Evolutionary conservation across 2,113 vertebrate genomes (phyloP), one percentile per base, ranked within the genome.

Genomic region (Martes martes): DNA sequence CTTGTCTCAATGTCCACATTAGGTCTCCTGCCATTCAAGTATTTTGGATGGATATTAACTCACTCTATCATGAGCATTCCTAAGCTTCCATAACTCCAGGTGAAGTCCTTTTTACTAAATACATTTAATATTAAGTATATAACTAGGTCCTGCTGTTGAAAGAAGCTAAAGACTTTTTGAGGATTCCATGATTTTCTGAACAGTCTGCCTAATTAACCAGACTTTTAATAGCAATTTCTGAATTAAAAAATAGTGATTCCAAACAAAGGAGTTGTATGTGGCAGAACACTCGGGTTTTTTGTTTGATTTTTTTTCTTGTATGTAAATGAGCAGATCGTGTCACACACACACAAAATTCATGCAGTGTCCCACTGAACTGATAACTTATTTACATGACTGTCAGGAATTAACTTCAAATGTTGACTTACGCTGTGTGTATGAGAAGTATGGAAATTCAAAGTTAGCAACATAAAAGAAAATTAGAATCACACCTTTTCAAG

Each of bases 391-490:
- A 82, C 94, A 96, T 45, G 50, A 19, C 28, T 95, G 31, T 79
- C 82, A 97, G 63, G 55, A 91, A 98, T 89, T 94, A 93, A 45
- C 39, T 94, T 94, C 84, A 86, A 78, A 81, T 73, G 76, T 61
- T 82, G 81, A 89, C 78, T 82, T 83, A 65, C 13, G 3, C 59
- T 5, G 4, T 59, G 19, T 16, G 81, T 23, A 33, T 73, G 67
- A 97, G 42, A 90, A 94, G 87, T 1, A 95, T 2, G 82, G 94
- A 92, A 83, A 42, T 91, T 96, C 55, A 31, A 96, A 96, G 50
- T 82, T 69, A 94, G 36, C 92, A 95, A 96, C 36, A 93, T 88
- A 31, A 69, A 90, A 97, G 61, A 67, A 82, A 96, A 96, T 55
- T 78, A 81, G 91, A 94, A 71, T 94, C 57, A 55, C 39, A 57